These are phyloP conservation scores for Sylvicola fuscatus DNA, from an alignment of 2,888 invertebrate species.

Conservation along the genomic window DNA sequence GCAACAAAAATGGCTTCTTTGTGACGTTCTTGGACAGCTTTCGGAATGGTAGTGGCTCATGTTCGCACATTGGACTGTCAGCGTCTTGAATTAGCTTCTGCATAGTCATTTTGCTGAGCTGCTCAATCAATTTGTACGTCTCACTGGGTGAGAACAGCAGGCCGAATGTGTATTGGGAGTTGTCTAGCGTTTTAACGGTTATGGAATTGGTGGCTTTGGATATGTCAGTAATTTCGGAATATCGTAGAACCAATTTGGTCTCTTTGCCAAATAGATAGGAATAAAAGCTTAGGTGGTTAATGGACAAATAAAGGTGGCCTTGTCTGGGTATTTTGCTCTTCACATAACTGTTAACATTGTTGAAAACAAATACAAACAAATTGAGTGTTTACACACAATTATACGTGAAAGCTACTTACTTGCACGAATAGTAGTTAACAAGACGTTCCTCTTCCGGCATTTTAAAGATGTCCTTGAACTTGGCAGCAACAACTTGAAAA, in stretches of 20 bases:
- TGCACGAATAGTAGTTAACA: slow-evolving; percentile 86
- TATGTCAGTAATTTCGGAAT: slow-evolving; percentile 54
- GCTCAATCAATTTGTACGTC: slow-evolving; percentile 81
- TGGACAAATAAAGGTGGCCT: slow-evolving; percentile 92
- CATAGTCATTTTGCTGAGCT: slow-evolving; percentile 92
- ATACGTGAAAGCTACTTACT: slow-evolving; percentile 60
- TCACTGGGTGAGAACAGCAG: slow-evolving; percentile 78
- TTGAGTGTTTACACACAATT: slow-evolving; percentile 37
- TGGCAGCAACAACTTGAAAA: slow-evolving; percentile 62
- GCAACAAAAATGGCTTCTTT: slow-evolving; percentile 80
- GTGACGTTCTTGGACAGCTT: slow-evolving; percentile 75
- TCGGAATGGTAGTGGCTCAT: slow-evolving; percentile 64
- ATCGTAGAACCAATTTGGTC: slow-evolving; percentile 66
- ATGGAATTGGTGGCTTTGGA: slow-evolving; percentile 70
- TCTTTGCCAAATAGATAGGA: slow-evolving; percentile 85
- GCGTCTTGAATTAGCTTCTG: slow-evolving; percentile 57
- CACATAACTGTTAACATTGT: slow-evolving; percentile 52
- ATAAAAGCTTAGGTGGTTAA: slow-evolving; percentile 91
- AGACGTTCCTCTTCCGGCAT: slow-evolving; percentile 87
- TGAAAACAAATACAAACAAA: background rate
- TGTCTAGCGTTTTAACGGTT: slow-evolving; percentile 65
- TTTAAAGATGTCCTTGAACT: slow-evolving; percentile 73
- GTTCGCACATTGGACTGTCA: slow-evolving; percentile 77
- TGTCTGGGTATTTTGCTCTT: slow-evolving; percentile 85
- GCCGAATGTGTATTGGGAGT: slow-evolving; percentile 68